These are phyloP conservation scores for Popillia japonica DNA, from an alignment of 1,140 invertebrate species.

Conservation along the genomic window DNA sequence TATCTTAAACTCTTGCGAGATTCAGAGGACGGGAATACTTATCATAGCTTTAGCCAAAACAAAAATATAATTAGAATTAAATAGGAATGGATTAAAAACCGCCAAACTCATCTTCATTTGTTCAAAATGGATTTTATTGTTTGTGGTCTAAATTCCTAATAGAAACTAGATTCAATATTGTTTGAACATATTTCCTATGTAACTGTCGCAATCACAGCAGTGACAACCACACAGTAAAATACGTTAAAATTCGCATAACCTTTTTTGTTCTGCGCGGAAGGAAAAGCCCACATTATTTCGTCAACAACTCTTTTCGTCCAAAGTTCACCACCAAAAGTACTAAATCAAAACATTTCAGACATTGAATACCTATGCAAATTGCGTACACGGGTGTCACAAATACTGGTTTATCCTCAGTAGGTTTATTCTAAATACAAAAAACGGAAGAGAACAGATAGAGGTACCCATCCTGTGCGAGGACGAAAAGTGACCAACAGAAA, in stretches of 20 bases:
- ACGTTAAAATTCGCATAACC: slow-evolving; percentile 23
- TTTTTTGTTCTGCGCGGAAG: not conserved
- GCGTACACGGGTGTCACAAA: slow-evolving; percentile 26
- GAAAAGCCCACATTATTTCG: slow-evolving; percentile 28
- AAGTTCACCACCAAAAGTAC: slow-evolving; percentile 33
- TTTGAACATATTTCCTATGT: no score
- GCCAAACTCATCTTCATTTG: no score
- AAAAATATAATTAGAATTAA: no score
- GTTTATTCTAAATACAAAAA: slow-evolving; percentile 1
- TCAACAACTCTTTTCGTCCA: slow-evolving; percentile 30
- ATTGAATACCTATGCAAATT: slow-evolving; percentile 37
- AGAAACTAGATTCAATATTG: no score
- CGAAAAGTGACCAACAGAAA: slow-evolving; percentile 34
- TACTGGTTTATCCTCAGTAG: slow-evolving; percentile 15
- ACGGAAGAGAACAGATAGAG: not conserved
- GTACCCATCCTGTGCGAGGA: not conserved
- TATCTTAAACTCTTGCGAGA: no score
- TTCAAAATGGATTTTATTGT: no score
- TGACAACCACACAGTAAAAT: not conserved
- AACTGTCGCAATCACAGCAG: not conserved
- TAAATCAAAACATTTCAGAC: slow-evolving; percentile 38
- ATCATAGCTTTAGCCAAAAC: no score
- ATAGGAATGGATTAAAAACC: no score
- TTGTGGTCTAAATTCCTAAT: no score
- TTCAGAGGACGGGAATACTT: no score